phyloP scores from a whole-genome alignment of 1,140 invertebrate species.

The Plutomurus gul region DNA sequence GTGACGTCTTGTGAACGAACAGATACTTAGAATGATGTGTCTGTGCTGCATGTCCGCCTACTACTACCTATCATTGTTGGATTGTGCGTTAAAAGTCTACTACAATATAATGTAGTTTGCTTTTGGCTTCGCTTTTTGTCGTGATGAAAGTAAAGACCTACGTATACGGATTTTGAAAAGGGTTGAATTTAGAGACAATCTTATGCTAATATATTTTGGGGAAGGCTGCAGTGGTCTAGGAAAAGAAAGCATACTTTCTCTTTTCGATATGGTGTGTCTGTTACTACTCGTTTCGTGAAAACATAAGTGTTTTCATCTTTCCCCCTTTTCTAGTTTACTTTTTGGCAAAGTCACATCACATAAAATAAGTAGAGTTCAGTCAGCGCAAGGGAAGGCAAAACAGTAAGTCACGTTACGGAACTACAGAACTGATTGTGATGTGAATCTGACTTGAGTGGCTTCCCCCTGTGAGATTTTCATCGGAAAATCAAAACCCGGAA shows the following conservation, averaged over 20 bases:
- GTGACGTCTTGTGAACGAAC: not conserved
- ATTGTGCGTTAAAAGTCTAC: not conserved
- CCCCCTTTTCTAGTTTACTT: constrained; percentile 20
- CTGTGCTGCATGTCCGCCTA: not conserved
- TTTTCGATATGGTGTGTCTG: not conserved
- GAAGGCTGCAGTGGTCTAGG: not conserved
- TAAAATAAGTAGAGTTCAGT: constrained; percentile 6
- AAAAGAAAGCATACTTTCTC: constrained; percentile 1
- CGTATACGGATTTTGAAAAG: not conserved
- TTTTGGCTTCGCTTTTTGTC: not conserved
- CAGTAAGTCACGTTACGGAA: not conserved
- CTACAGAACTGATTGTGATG: constrained; percentile 20
- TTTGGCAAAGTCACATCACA: constrained; percentile 7
- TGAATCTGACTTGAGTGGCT: constrained; percentile 21
- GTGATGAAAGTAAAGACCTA: not conserved
- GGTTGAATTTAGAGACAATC: not conserved
- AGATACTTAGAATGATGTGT: too few relatives aligned
- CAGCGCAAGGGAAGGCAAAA: not conserved
- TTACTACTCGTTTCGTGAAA: not conserved
- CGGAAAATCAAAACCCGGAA: constrained; percentile 21
- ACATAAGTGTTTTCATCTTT: constrained; percentile 30
- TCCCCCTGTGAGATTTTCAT: constrained; percentile 16
- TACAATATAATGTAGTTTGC: not conserved
- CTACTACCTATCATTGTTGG: not conserved
- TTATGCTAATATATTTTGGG: not conserved